These are phyloP conservation scores for Erpornis zantholeuca DNA, from an alignment of 2,113 vertebrate species.

Conservation along the genomic window DNA sequence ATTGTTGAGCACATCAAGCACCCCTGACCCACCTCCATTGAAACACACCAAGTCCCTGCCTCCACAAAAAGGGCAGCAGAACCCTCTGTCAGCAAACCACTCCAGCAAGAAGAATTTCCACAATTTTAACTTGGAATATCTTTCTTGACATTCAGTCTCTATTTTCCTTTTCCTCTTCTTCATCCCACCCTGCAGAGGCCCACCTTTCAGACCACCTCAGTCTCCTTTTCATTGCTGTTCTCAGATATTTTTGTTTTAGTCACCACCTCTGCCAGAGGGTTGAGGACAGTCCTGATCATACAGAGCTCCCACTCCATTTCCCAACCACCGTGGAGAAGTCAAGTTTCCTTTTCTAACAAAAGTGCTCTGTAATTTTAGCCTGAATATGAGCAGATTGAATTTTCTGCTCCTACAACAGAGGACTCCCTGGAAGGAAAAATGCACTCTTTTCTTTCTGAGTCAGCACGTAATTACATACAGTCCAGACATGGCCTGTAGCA, in stretches of 20 bases:
- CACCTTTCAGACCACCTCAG: not conserved
- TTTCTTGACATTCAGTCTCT: not conserved
- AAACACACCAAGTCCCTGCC: not conserved
- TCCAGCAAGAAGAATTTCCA: not conserved
- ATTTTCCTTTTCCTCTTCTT: not conserved
- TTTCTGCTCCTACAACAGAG: not conserved
- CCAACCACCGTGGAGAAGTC: not conserved
- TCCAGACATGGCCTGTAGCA: not conserved
- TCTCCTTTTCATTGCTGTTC: not conserved
- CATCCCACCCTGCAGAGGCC: not conserved
- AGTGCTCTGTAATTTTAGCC: not conserved
- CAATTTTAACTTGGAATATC: not conserved
- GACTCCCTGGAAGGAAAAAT: not conserved
- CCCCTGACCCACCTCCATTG: not conserved
- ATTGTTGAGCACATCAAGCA: not conserved
- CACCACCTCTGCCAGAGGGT: not conserved
- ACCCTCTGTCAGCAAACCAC: not conserved
- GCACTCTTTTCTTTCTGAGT: not conserved
- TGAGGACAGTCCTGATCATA: not conserved
- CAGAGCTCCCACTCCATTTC: not conserved
- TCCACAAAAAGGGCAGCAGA: not conserved
- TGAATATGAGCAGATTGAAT: not conserved
- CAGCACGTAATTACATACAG: not conserved
- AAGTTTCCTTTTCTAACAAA: not conserved
- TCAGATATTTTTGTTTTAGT: not conserved